Evolutionary conservation across 2,888 invertebrate genomes (phyloP).

Genomic region (Sarcophaga carnaria): DNA sequence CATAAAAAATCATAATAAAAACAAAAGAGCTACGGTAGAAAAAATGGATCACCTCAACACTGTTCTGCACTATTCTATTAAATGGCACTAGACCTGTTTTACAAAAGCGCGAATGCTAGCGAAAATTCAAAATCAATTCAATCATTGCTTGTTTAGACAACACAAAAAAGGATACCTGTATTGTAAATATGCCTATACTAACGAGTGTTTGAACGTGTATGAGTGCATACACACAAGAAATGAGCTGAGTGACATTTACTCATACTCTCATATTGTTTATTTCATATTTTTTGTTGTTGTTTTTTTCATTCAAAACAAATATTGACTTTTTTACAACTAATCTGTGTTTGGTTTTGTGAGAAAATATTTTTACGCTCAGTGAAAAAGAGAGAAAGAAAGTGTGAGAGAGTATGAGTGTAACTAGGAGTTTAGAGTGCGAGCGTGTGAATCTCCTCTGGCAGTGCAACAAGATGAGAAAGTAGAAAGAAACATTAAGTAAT

Average conservation of each 20-base stretch:
- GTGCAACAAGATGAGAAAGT: too few species aligned
- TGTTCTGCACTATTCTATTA: too few species aligned
- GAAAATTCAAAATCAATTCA: too few species aligned
- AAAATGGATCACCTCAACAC: conserved; percentile 12
- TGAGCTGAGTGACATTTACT: not conserved
- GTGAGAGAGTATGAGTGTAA: too few species aligned
- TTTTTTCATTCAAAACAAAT: conserved; percentile 34
- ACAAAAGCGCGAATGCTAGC: too few species aligned
- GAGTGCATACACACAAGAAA: not conserved
- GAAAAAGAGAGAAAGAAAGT: too few species aligned
- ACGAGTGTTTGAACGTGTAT: not conserved
- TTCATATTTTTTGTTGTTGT: not conserved
- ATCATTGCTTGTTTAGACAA: too few species aligned
- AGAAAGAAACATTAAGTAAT: too few species aligned
- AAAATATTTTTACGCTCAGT: conserved; percentile 8
- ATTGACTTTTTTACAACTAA: conserved; percentile 62
- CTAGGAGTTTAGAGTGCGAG: too few species aligned
- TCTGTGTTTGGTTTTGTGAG: conserved; percentile 46
- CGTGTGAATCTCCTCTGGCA: too few species aligned
- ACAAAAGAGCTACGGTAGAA: not conserved
- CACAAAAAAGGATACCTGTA: conserved; percentile 30
- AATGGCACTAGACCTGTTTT: too few species aligned
- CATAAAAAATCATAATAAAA: conserved; percentile 14
- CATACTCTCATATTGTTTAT: not conserved
- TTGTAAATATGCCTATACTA: not conserved